phyloP scores from a whole-genome alignment of 1,140 invertebrate genomes.

The Caenorhabditis brenneri region DNA sequence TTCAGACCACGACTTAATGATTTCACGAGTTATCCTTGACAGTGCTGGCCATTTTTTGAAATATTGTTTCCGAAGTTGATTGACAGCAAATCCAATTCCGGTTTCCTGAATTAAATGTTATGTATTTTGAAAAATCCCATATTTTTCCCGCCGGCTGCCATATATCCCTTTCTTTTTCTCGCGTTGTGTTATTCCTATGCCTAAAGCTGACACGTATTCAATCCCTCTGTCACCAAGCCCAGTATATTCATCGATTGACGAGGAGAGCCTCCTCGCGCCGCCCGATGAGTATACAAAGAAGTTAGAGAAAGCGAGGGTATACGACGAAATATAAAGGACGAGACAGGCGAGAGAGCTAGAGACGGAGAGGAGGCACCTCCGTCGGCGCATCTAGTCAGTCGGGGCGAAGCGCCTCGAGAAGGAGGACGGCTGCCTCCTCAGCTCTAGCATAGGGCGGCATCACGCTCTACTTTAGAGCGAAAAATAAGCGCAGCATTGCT shows the following conservation, averaged over 20 bases:
- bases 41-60: conserved; percentile 42
- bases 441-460: conserved; percentile 22
- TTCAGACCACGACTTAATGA: conserved; percentile 58
- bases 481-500: background rate
- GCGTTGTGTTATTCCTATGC: too few species aligned
- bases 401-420: conserved; percentile 1
- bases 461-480: background rate
- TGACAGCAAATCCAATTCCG: conserved; percentile 54
- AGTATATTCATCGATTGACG: conserved; percentile 32
- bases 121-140: too few species aligned
- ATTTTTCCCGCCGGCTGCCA: too few species aligned
- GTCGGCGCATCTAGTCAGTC: background rate
- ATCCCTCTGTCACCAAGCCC: too few species aligned
- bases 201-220: too few species aligned
- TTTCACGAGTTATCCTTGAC: conserved; percentile 50
- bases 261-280: background rate
- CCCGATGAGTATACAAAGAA: background rate
- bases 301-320: background rate
- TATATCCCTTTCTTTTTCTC: too few species aligned
- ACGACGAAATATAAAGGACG: background rate
- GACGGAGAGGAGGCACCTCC: conserved; percentile 28
- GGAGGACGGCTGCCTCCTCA: conserved; percentile 22
- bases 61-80: conserved; percentile 51
- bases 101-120: conserved; percentile 46
- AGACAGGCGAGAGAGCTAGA: background rate